These are phyloP conservation scores for Sigmodon hispidus DNA, from an alignment of 2,113 vertebrate genomes.

Conservation along the genomic window DNA sequence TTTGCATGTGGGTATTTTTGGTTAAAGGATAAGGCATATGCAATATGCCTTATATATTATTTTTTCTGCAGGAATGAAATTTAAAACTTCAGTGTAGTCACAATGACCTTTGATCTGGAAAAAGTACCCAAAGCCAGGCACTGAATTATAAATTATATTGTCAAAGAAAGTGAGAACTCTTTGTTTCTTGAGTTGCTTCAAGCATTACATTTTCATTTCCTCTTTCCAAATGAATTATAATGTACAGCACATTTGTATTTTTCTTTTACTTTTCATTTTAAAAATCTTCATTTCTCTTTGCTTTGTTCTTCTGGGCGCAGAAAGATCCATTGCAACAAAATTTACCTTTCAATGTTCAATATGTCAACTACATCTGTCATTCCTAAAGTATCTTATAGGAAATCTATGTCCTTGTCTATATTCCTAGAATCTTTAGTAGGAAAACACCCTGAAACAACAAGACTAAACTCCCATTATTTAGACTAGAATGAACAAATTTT, in stretches of 20 bases:
- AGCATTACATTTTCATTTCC: constrained; percentile 67
- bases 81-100: constrained; percentile 65
- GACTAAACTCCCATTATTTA: background rate
- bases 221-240: constrained; percentile 74
- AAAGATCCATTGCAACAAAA: constrained; percentile 32
- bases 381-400: constrained; percentile 40
- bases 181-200: constrained; percentile 72
- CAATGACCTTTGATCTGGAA: constrained; percentile 63
- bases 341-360: constrained; percentile 37
- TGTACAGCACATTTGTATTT: constrained; percentile 63
- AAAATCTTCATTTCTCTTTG: constrained; percentile 45
- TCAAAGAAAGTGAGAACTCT: constrained; percentile 68
- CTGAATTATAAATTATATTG: constrained; percentile 78
- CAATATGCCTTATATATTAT: constrained; percentile 44
- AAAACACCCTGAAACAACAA: constrained; percentile 3
- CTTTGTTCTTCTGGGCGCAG: constrained; percentile 62
- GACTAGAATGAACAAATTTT: constrained; percentile 13
- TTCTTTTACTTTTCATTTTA: constrained; percentile 67
- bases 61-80: constrained; percentile 71
- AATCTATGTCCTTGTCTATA: background rate
- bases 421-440: background rate
- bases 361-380: constrained; percentile 30
- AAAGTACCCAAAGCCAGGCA: constrained; percentile 60
- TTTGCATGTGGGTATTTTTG: constrained; percentile 17
- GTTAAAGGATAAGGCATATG: background rate